phyloP scores from a whole-genome alignment of 2,797 vertebrate genomes.

The Darevskia nairensis region DNA sequence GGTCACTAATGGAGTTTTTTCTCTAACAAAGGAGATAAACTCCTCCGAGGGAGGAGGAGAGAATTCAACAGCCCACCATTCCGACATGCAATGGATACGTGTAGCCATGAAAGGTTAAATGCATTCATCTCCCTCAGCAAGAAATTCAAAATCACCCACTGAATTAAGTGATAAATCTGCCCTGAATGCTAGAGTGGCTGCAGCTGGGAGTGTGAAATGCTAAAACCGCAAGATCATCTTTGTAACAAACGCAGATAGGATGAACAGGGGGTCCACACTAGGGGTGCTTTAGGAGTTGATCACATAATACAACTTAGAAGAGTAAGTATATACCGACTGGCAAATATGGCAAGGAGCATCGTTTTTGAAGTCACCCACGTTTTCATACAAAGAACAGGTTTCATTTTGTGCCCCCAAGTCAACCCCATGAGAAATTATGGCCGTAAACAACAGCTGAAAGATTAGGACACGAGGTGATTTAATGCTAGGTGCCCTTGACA shows the following conservation, averaged over 20 bases:
- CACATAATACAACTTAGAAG: not conserved
- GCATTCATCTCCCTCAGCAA: not conserved
- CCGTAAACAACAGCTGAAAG: not conserved
- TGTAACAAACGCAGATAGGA: not conserved
- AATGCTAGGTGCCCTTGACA: not conserved
- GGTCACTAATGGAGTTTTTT: not conserved
- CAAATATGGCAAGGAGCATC: not conserved
- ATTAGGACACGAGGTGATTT: constrained; percentile 6
- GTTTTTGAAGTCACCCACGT: not conserved
- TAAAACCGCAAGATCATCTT: not conserved
- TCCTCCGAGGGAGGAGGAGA: not conserved
- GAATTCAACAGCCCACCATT: not conserved
- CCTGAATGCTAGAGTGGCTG: not conserved
- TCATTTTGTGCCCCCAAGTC: not conserved
- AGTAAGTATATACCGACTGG: not conserved
- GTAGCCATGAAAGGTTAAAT: not conserved
- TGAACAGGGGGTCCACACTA: too few species aligned
- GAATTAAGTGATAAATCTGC: not conserved
- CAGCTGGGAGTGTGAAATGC: too few species aligned
- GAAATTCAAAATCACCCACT: not conserved
- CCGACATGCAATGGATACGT: too few species aligned
- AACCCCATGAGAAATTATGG: constrained; percentile 2
- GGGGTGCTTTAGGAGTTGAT: not conserved
- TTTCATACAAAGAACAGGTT: not conserved
- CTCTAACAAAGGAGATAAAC: not conserved